Base-by-base conservation (phyloP, 2,888 invertebrate genomes). In the Pantelozetes paolii region DNA sequence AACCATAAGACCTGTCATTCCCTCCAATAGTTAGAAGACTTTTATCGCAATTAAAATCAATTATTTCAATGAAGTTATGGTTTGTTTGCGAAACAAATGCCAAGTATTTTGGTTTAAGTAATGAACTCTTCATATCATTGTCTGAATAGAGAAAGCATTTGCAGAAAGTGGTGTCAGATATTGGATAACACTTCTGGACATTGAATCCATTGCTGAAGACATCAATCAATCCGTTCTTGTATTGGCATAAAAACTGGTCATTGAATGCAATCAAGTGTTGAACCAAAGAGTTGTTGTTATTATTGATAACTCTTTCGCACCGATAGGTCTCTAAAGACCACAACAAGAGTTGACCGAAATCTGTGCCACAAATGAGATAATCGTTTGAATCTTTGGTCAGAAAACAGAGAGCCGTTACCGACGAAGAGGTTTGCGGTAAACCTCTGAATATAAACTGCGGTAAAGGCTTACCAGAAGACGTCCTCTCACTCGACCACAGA, bases 301-400 rank as follows among this genome's bases (percentile, higher is more conserved):
- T 62, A 30, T 30, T n/a, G 6, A 30, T 6, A 30, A 62, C 32
- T n/a, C 9, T 13, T 30, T 42, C 9, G 30, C 69, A 73, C n/a
- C 73, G 67, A 54, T 73, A 73, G 30, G 73, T 73, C 3, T 20
- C 15, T 6, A 73, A 23, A 13, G 45, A 73, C 73, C 73, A 73
- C 23, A 42, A 32, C 23, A 28, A 32, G 18, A 73, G 28, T 18
- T 36, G 20, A 32, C 73, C 73, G 48, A 23, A 42, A 28, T 73
- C 42, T 23, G 69, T 69, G 42, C 73, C 73, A 70, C 67, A 73
- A 30, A 73, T 30, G 11, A 73, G 18, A 32, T 30, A 62, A 30
- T 30, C 32, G 6, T 62, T n/a, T 9, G 30, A 13, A 30, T 62
- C 32, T 6, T 13, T 62, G 6, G 18, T 30, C 9, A 30, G 1